These are phyloP conservation scores for Hedya salicella DNA, from an alignment of 2,888 invertebrate genomes.

Conservation along the genomic window DNA sequence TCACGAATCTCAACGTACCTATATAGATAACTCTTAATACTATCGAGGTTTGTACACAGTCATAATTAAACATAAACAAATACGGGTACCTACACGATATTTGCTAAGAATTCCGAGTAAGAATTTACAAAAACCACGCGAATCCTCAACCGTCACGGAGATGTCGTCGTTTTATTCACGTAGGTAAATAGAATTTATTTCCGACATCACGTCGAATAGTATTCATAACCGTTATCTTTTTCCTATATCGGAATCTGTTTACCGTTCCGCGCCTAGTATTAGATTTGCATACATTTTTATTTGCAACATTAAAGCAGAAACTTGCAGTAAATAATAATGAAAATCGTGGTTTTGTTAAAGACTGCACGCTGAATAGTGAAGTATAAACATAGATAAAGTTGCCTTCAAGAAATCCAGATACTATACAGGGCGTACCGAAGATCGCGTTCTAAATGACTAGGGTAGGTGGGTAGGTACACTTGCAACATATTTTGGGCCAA, in stretches of 20 bases:
- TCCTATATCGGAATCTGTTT: conserved; percentile 8
- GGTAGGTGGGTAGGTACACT: too few relatives aligned
- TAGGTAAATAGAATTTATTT: conserved; percentile 22
- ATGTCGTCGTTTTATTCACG: conserved; percentile 17
- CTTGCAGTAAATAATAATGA: background rate
- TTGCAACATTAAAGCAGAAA: conserved; percentile 1
- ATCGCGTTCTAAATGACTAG: too few relatives aligned
- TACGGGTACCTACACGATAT: background rate
- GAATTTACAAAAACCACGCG: background rate
- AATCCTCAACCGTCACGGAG: conserved; percentile 15
- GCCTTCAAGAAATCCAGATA: too few relatives aligned
- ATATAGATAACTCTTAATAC: too few relatives aligned
- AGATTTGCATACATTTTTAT: conserved; percentile 10
- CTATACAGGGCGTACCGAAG: too few relatives aligned
- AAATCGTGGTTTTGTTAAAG: too few relatives aligned
- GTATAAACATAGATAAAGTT: too few relatives aligned
- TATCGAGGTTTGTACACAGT: too few relatives aligned
- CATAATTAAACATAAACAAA: too few relatives aligned
- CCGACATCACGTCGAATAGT: conserved; percentile 11
- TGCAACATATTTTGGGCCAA: too few relatives aligned
- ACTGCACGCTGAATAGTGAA: too few relatives aligned
- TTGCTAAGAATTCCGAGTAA: background rate
- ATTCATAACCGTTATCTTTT: conserved; percentile 9
- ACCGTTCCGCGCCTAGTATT: conserved; percentile 2
- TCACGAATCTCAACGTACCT: too few relatives aligned